Evolutionary conservation across 2,888 invertebrate species (phyloP), one percentile per base, ranked within the genome.

Genomic region (Tinea semifulvella): DNA sequence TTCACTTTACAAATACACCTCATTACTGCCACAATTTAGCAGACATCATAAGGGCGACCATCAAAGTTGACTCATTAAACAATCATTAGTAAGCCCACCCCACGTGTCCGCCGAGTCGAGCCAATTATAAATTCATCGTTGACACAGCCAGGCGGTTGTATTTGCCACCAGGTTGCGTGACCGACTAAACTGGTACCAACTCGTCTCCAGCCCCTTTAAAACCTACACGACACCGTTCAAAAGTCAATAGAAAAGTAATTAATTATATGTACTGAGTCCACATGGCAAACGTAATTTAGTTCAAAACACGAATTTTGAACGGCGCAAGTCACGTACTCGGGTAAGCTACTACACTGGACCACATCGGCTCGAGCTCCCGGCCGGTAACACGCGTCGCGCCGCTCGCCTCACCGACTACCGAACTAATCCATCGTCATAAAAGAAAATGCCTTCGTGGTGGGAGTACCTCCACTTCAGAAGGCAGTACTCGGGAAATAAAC

Each of bases 371-470:
- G 13, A 20, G 40, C 40, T 40, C 22, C 6, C 19, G 10, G 13
- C 22, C 40, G 40, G 22, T 7, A 5, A 11, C 19, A 40, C 40
- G 40, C 14, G 40, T 22, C 40, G 40, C 22, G 7, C 13, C 11
- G 35, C n/a, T 26, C 13, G 8, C 28, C 7, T 19, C 18, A 26
- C 6, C 43, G 27, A 18, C 11, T 10, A 35, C 42, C 18, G 35
- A 19, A 25, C 11, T 31, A 18, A 17, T 10, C 7, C 7, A 18
- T 36, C 31, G 17, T 46, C 26, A 20, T 42, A 27, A 31, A 22
- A 42, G 20, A 45, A 52, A 50, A 86, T 86, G 86, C 84, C 86
- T 57, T 79, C 84, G 43, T 82, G 85, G 68, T 86, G 85, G 85
- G 85, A 86, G 61, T 82, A 84, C 57, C 72, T 86, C 47, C 76